A percentile compares a stretch with the other conserved stretches of the same genome.
phyloP scores from a whole-genome alignment of 2,113 vertebrate genomes.

The Cephalopterus ornatus region DNA sequence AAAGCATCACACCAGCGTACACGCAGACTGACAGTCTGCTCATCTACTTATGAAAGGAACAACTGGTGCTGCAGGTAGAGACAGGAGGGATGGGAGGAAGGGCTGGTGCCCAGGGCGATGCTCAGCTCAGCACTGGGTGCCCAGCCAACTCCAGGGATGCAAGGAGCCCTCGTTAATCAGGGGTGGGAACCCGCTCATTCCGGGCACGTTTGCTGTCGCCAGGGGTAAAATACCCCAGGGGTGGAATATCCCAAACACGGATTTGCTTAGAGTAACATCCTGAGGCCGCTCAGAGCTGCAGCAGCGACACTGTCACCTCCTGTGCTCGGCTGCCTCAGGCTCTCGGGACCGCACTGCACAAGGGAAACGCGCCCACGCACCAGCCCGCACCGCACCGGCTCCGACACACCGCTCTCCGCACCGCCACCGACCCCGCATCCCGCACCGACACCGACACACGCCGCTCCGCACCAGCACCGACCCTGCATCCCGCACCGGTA shows the following conservation, averaged over 20 bases:
- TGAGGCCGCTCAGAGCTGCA: neutral
- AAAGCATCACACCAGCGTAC: neutral
- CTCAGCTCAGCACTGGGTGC: neutral
- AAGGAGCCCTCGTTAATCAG: rapidly evolving
- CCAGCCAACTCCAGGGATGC: rapidly evolving
- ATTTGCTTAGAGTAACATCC: rapidly evolving
- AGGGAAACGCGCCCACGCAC: rapidly evolving
- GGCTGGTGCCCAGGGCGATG: rapidly evolving
- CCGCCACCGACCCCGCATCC: neutral
- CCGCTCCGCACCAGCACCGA: neutral
- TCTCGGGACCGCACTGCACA: rapidly evolving
- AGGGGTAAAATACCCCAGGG: rapidly evolving
- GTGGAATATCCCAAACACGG: rapidly evolving
- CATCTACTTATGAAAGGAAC: rapidly evolving
- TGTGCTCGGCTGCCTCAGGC: rapidly evolving
- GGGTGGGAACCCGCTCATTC: rapidly evolving
- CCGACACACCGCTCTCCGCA: neutral
- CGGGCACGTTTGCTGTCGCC: rapidly evolving
- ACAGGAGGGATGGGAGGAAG: neutral
- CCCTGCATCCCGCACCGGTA: neutral
- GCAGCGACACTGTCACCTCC: rapidly evolving
- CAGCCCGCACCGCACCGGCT: neutral
- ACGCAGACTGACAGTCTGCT: rapidly evolving
- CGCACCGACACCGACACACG: neutral
- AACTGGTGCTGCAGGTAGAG: neutral